Conservation (phyloP, 2,113 vertebrate species). For the Platichthys stellatus region DNA sequence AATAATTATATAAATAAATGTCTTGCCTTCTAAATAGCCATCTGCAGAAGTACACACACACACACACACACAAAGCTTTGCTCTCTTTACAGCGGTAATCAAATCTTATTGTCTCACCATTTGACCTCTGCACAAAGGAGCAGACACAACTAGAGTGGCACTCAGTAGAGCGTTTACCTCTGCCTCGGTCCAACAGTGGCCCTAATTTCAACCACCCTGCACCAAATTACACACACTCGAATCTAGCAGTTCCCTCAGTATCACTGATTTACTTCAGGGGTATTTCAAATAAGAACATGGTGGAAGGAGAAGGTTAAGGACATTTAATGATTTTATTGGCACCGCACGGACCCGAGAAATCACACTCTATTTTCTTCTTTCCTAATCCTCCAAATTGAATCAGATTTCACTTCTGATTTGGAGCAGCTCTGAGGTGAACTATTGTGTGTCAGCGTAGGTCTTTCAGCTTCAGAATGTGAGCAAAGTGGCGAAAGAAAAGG, state of each 20-base stretch:
- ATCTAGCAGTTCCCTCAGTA: too few relatives aligned
- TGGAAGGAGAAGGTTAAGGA: conserved; percentile 20
- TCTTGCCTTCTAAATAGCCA: too few relatives aligned
- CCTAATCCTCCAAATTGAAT: not conserved
- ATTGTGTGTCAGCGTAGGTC: not conserved
- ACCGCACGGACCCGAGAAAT: not conserved
- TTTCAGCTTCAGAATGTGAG: conserved; percentile 4
- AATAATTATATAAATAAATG: too few relatives aligned
- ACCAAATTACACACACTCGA: too few relatives aligned
- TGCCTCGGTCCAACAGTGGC: too few relatives aligned
- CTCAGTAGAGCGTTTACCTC: too few relatives aligned
- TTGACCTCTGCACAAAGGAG: conserved; percentile 14
- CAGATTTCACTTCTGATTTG: not conserved
- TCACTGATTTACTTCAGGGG: too few relatives aligned
- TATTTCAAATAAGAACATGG: not conserved
- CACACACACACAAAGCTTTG: too few relatives aligned
- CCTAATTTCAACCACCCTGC: too few relatives aligned
- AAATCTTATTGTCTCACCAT: not conserved
- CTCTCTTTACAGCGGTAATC: too few relatives aligned
- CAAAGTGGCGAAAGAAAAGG: conserved; percentile 28
- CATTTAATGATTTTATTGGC: conserved; percentile 6
- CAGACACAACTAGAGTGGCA: not conserved
- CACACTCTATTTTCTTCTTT: not conserved
- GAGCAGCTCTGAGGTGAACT: not conserved
- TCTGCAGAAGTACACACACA: too few relatives aligned